A percentile compares a stretch with the other conserved stretches of the same genome.
Conservation (phyloP, 2,113 vertebrate genomes). For the Serilophus lunatus region DNA sequence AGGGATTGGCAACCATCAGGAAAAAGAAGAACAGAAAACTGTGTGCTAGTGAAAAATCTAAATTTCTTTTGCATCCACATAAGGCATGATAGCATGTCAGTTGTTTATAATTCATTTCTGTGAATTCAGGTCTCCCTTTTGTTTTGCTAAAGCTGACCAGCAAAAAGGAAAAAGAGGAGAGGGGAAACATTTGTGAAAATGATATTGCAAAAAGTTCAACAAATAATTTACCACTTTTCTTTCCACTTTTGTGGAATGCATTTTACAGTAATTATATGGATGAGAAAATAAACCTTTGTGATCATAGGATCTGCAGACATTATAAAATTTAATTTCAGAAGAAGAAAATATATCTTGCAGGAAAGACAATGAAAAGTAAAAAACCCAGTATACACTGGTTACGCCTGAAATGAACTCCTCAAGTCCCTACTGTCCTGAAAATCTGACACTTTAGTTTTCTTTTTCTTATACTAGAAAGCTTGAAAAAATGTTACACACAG, state of each 20-base stretch:
- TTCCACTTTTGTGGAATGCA: neutral
- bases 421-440: neutral
- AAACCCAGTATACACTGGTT: neutral
- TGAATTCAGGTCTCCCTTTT: neutral
- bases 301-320: neutral
- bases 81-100: neutral
- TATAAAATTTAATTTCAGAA: neutral
- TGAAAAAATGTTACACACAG: neutral
- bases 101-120: neutral
- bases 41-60: neutral
- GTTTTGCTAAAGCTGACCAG: neutral
- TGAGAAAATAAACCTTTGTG: neutral
- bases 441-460: neutral
- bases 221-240: neutral
- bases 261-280: neutral
- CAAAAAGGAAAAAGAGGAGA: neutral
- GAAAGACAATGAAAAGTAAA: neutral
- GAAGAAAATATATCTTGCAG: neutral
- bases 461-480: neutral
- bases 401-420: neutral
- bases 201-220: neutral
- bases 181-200: neutral
- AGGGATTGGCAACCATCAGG: accelerated
- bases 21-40: neutral
- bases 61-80: neutral